Evolutionary conservation across 2,113 vertebrate genomes (phyloP).

Genomic region (Amblyopsis rosae): DNA sequence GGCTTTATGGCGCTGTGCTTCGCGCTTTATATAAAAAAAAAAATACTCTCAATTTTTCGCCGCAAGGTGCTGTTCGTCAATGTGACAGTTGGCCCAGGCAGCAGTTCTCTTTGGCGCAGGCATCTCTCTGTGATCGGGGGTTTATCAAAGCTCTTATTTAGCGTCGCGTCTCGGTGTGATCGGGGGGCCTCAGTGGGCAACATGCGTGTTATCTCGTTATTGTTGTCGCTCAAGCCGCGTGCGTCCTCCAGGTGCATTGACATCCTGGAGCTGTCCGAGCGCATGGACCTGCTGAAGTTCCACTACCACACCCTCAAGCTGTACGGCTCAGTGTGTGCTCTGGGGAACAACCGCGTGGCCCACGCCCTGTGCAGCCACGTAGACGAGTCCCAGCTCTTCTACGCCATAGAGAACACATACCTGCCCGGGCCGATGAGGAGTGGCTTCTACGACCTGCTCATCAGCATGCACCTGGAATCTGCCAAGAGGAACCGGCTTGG

Average conservation of each 20-base stretch:
- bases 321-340: conserved; percentile 88
- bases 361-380: conserved; percentile 93
- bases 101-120: too few relatives aligned
- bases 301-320: conserved; percentile 90
- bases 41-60: too few relatives aligned
- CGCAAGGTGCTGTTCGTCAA: too few relatives aligned
- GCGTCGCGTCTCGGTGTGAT: too few relatives aligned
- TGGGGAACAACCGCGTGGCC: conserved; percentile 94
- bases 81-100: too few relatives aligned
- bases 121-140: neutral
- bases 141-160: neutral
- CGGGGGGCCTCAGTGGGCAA: too few relatives aligned
- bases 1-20: too few relatives aligned
- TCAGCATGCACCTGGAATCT: conserved; percentile 93
- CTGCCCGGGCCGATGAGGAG: conserved; percentile 87
- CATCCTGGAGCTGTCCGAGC: conserved; percentile 90
- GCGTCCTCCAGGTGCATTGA: conserved; percentile 83
- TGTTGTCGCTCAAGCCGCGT: neutral
- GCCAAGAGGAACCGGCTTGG: conserved; percentile 89
- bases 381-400: conserved; percentile 90
- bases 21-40: too few relatives aligned
- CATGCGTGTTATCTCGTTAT: neutral
- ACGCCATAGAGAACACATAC: conserved; percentile 87
- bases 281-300: conserved; percentile 84
- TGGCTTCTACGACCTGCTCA: conserved; percentile 91